A percentile compares a stretch with the other conserved stretches of the same genome.
phyloP scores from a whole-genome alignment of 2,113 vertebrate species.

The Macheiramphus alcinus region DNA sequence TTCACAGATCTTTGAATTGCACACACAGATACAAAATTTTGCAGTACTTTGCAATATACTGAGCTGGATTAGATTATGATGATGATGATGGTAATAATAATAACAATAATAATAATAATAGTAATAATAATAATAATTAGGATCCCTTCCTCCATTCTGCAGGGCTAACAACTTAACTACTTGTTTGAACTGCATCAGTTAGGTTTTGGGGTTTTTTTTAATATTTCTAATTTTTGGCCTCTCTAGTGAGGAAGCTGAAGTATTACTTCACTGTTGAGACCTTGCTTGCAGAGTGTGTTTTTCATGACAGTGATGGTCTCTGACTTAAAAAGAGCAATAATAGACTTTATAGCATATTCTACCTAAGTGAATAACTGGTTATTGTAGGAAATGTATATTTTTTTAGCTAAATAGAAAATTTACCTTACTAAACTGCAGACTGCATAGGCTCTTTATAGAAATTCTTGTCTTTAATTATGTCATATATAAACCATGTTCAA shows the following conservation, averaged over 20 bases:
- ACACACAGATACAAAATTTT: not conserved
- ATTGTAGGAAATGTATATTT: not conserved
- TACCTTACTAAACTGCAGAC: not conserved
- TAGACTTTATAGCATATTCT: not conserved
- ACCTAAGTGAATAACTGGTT: not conserved
- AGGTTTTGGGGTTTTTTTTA: not conserved
- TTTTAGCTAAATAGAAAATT: not conserved
- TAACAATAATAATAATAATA: not conserved
- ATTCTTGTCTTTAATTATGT: not conserved
- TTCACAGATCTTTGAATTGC: slow-evolving; percentile 6
- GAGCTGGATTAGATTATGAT: not conserved
- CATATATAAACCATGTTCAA: not conserved
- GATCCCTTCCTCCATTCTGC: not conserved
- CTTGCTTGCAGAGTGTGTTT: not conserved
- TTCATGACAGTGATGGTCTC: not conserved
- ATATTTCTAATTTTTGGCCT: not conserved
- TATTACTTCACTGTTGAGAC: not conserved
- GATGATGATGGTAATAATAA: not conserved
- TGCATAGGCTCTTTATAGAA: not conserved
- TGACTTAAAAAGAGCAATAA: not conserved
- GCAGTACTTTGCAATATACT: not conserved
- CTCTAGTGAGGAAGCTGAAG: not conserved
- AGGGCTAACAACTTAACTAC: not conserved
- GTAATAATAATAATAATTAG: not conserved
- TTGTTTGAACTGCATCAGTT: not conserved